A percentile compares a stretch with the other conserved stretches of the same genome.
Evolutionary conservation across 2,888 invertebrate species (phyloP).

Genomic region (Eilema griseolum): DNA sequence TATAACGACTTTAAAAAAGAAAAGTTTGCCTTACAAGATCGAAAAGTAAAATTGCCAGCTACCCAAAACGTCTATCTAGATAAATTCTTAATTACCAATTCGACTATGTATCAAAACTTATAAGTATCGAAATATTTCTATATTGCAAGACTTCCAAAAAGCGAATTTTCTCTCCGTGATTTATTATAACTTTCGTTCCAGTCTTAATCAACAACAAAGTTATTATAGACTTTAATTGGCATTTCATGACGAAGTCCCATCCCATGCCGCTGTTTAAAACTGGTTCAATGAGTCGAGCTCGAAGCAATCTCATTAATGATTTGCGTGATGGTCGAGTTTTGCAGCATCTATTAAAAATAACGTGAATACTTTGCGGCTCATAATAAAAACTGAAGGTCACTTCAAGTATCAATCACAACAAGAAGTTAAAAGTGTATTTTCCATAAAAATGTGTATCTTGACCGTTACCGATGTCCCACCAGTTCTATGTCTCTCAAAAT

Average conservation of each 20-base stretch:
- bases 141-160: slow-evolving; percentile 32
- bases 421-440: background rate
- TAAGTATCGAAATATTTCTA: slow-evolving; percentile 17
- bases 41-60: background rate
- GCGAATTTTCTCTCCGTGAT: slow-evolving; percentile 27
- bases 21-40: background rate
- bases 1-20: background rate
- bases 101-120: background rate
- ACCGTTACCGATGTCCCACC: too few relatives aligned
- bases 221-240: slow-evolving; percentile 4
- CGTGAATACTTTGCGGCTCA: background rate
- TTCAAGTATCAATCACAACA: background rate
- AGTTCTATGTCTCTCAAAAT: too few relatives aligned
- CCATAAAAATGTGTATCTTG: background rate
- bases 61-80: background rate
- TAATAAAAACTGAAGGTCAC: too few relatives aligned
- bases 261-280: slow-evolving; percentile 3
- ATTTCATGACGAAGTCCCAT: slow-evolving; percentile 4
- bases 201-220: slow-evolving; percentile 4
- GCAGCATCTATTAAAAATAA: background rate
- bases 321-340: background rate
- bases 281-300: slow-evolving; percentile 4
- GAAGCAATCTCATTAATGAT: slow-evolving; percentile 7
- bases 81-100: background rate
- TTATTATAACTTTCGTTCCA: slow-evolving; percentile 4